phyloP scores from a whole-genome alignment of 2,888 invertebrate genomes.

The Mesoligia furuncula region DNA sequence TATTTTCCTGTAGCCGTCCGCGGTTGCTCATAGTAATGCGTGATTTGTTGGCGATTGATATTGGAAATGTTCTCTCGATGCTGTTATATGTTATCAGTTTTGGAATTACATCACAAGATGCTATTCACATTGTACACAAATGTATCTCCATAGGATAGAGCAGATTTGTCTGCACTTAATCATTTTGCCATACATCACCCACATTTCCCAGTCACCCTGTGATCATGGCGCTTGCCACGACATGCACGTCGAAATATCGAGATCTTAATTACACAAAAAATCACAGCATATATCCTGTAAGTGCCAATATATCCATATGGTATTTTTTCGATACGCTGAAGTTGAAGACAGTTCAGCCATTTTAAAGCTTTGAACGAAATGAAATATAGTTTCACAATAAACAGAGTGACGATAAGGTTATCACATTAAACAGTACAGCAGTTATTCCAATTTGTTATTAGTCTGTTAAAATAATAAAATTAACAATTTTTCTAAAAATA shows the following conservation, averaged over 20 bases:
- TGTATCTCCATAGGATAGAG: neutral
- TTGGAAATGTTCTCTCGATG: slow-evolving; percentile 22
- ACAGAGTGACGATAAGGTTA: too few species aligned
- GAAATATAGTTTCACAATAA: neutral
- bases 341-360: neutral
- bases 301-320: neutral
- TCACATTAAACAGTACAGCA: too few species aligned
- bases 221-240: neutral
- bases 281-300: neutral
- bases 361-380: neutral
- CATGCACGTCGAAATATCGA: neutral
- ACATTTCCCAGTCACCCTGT: neutral
- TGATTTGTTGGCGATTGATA: slow-evolving; percentile 38
- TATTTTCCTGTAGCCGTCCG: slow-evolving; percentile 70
- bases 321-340: neutral
- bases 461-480: too few species aligned
- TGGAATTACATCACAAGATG: neutral
- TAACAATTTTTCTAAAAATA: too few species aligned
- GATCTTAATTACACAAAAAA: too few species aligned
- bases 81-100: slow-evolving; percentile 15
- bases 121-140: neutral
- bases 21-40: slow-evolving; percentile 63
- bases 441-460: too few species aligned
- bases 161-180: neutral
- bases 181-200: neutral